These are phyloP conservation scores for Gnatocerus cornutus DNA, from an alignment of 2,888 invertebrate species.

Conservation along the genomic window DNA sequence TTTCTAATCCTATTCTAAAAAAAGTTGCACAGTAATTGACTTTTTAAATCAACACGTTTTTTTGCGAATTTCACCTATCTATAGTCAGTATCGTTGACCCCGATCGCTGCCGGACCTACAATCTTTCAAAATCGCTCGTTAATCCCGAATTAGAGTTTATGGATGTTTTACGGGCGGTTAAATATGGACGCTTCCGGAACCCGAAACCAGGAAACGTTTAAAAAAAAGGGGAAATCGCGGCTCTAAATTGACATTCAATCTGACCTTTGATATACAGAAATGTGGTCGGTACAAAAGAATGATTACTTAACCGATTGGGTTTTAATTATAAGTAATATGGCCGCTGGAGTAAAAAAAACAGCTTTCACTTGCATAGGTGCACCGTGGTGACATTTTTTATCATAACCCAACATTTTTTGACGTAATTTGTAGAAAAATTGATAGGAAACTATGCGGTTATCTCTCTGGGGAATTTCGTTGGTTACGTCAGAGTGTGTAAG, in stretches of 20 bases:
- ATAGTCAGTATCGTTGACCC: conserved; percentile 2
- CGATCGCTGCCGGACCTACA: conserved; percentile 2
- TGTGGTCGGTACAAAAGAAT: conserved; percentile 19
- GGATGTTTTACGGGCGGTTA: conserved; percentile 18
- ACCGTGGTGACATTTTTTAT: neutral
- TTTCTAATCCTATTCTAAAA: too few species aligned
- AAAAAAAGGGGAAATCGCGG: conserved; percentile 2
- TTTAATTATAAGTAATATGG: conserved; percentile 32
- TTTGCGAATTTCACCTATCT: neutral
- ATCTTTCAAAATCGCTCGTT: conserved; percentile 2
- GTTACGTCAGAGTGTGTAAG: too few species aligned
- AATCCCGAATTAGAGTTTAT: conserved; percentile 30
- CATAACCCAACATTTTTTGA: too few species aligned
- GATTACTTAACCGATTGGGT: conserved; percentile 27
- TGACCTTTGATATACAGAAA: conserved; percentile 31
- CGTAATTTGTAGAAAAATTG: too few species aligned
- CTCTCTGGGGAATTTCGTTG: too few species aligned
- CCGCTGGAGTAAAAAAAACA: conserved; percentile 5
- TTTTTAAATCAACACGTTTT: too few species aligned
- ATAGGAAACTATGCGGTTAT: too few species aligned
- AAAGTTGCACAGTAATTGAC: too few species aligned
- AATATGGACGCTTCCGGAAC: conserved; percentile 25
- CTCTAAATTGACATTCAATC: conserved; percentile 8
- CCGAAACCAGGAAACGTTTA: conserved; percentile 18
- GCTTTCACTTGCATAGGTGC: conserved; percentile 25